Evolutionary conservation across 2,797 vertebrate genomes (phyloP).

Genomic region (Sternarchorhynchus goeldii): DNA sequence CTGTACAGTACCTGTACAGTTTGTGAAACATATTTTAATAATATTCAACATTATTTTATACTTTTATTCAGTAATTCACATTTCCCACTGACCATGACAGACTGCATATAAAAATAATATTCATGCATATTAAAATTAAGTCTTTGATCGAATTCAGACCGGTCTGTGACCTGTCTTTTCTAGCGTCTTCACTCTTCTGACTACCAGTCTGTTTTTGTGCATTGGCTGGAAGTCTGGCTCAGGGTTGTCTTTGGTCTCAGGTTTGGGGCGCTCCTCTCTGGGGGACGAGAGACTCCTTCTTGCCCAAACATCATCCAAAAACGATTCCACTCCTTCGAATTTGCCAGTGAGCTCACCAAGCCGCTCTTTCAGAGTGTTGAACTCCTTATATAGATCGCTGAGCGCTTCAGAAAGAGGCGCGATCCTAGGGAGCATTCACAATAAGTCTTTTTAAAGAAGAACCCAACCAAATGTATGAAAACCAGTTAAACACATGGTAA

Average conservation of each 20-base stretch:
- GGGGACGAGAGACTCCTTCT: conserved; percentile 52
- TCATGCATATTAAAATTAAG: too few relatives aligned
- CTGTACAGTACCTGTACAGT: too few relatives aligned
- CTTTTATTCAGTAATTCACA: too few relatives aligned
- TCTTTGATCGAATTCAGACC: too few relatives aligned
- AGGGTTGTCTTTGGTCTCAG: too few relatives aligned
- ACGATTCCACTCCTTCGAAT: conserved; percentile 77
- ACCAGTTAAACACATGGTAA: neutral
- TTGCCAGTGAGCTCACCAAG: conserved; percentile 74
- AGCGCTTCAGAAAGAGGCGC: conserved; percentile 80
- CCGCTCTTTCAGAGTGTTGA: conserved; percentile 79
- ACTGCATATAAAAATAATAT: too few relatives aligned
- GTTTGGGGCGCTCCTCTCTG: conserved; percentile 33
- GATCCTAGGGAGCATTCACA: conserved; percentile 70
- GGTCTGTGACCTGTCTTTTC: conserved; percentile 6
- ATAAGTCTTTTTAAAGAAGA: neutral
- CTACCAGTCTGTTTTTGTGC: conserved; percentile 64
- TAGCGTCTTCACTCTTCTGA: conserved; percentile 66
- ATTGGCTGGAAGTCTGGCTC: conserved; percentile 38
- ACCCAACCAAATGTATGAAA: too few relatives aligned
- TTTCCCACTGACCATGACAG: too few relatives aligned
- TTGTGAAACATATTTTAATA: too few relatives aligned
- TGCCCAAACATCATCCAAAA: conserved; percentile 73
- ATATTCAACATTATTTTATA: too few relatives aligned
- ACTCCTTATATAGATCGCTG: conserved; percentile 82